Evolutionary conservation across 2,888 invertebrate species (phyloP), one percentile per base, ranked within the genome.

Genomic region (Idaea biselata): DNA sequence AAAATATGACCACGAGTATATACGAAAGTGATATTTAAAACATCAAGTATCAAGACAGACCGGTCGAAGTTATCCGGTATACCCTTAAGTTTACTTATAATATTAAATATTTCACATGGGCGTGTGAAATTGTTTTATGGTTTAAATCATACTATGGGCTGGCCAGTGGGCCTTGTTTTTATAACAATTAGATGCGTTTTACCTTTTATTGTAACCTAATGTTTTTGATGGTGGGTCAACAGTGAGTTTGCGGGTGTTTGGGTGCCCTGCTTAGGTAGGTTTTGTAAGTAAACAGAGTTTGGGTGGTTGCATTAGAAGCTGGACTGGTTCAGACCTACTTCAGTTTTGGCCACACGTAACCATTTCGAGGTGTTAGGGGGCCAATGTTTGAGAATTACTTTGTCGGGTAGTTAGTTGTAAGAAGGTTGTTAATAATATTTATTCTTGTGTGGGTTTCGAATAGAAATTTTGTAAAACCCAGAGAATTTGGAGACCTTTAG

Each of bases 41-140:
- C 44, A 3, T 16, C 64, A 81, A 82, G 75, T 79, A 84, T 78
- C 87, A 88, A 88, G 74, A 79, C 63, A 31, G 64, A 60, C 73
- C 62, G 64, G 61, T 63, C 73, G 33, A 58, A 57, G 61, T 67
- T 61, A 63, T 66, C 80, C 74, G 75, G 74, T 75, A 76, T 68
- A 77, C 81, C 79, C 82, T 87, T 82, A 86, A 86, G 91, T 92
- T 92, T 90, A 91, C 92, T 88, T 92, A 91, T 91, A 90, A 91
- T 91, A 92, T 92, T 90, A 91, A 91, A 91, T 91, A 91, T 92
- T 92, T 92, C 91, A 89, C 92, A 91, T 85, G 82, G 76, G 78
- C 82, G 84, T 85, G 92, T 91, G 91, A 92, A 91, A 89, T 89
- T 87, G 84, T 89, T 91, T 91, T 91, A 91, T 89, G 89, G 88